Base-by-base conservation (phyloP, 1,140 invertebrate species). In the Portunus trituberculatus region DNA sequence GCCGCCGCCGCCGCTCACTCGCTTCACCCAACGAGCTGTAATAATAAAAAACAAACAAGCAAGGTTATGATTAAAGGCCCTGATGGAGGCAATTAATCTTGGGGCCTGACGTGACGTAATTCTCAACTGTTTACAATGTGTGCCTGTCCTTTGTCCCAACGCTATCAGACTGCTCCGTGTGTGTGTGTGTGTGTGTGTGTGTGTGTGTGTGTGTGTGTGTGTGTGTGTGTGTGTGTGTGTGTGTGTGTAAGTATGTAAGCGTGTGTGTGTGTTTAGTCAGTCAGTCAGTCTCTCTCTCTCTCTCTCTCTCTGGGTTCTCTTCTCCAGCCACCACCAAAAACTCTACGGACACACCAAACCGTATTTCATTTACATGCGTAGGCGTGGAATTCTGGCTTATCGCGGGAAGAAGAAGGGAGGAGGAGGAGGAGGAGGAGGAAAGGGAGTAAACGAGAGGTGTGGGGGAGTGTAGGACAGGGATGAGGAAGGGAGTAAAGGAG, bases 181-280 rank as follows among this genome's bases (percentile, higher is more conserved):
- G 67, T 76, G 67, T 76, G 67, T n/a, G 67, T n/a, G 67, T 76
- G 67, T 76, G 67, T 76, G 67, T 76, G 67, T 76, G 67, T 76
- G 67, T 76, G 59, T 76, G 59, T 76, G 59, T 76, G 59, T 76
- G 59, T 76, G 10, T 76, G 48, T 52, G 48, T 52, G 48, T 52
- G 48, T 52, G 48, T 52, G 48, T 52, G 48, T 52, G 48, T 52
- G 48, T 52, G 48, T 52, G 48, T 52, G 48, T 52, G 48, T 52
- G 48, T 52, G 48, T 52, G 59, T 76, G 10, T 76, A 14, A 7
- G 48, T 52, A 14, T 52, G 48, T 52, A 14, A 7, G 48, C 14
- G 48, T 52, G 48, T 52, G 48, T 52, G 52, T 59, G 52, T 59
- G 52, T 59, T 20, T 59, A 14, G 16, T 76, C 67, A 39, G 39